These are phyloP conservation scores for Yponomeuta cagnagella DNA, from an alignment of 2,888 invertebrate genomes.

Conservation along the genomic window DNA sequence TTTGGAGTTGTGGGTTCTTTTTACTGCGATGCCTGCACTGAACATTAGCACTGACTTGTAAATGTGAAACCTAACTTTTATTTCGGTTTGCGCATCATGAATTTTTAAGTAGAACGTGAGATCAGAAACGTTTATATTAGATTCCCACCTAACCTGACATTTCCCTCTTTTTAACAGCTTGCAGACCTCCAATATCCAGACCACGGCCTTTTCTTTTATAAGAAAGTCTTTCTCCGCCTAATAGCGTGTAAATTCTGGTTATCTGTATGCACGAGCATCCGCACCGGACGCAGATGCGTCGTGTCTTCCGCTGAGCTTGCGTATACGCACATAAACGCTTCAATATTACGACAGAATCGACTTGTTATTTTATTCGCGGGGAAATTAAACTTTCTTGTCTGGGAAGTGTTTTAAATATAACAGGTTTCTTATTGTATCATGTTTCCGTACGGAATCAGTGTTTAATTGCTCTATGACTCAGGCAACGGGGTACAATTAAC, in stretches of 20 bases:
- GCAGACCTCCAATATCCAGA: not conserved
- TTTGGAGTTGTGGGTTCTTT: not conserved
- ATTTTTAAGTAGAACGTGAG: not conserved
- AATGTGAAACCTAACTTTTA: not conserved
- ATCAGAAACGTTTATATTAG: not conserved
- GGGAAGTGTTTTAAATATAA: not conserved
- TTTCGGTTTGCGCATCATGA: not conserved
- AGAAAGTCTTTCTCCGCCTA: not conserved
- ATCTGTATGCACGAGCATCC: conserved; percentile 9
- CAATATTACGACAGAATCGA: not conserved
- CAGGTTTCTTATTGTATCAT: no score
- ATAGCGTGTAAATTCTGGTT: not conserved
- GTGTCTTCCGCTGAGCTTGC: conserved; percentile 42
- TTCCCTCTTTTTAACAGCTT: not conserved
- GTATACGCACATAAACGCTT: conserved; percentile 23
- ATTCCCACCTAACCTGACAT: not conserved
- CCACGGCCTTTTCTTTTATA: not conserved
- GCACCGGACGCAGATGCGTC: conserved; percentile 51
- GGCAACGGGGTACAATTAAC: no score
- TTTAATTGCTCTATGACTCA: no score
- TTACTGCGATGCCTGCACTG: not conserved
- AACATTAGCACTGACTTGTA: not conserved
- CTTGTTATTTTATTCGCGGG: not conserved
- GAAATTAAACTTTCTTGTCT: not conserved
- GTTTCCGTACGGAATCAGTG: no score